Evolutionary conservation across 1,140 invertebrate species (phyloP).

Genomic region (Proctacanthus coquilletti): DNA sequence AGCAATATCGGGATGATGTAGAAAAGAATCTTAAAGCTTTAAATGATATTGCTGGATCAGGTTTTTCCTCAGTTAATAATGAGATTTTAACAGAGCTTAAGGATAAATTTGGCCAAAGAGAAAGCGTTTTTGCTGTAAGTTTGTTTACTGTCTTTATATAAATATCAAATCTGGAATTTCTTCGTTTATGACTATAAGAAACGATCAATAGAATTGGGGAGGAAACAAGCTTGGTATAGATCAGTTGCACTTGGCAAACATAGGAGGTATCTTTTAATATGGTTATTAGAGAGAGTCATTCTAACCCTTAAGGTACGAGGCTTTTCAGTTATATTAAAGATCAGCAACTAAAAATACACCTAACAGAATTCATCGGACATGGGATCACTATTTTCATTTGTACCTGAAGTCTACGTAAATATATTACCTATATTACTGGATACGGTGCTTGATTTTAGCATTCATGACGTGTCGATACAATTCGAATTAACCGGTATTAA

Average conservation of each 20-base stretch:
- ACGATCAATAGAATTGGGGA: conserved; percentile 23
- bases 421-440: conserved; percentile 33
- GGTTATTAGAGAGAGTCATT: conserved; percentile 43
- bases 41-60: conserved; percentile 23
- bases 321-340: background rate
- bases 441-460: conserved; percentile 45
- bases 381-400: conserved; percentile 56
- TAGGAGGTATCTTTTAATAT: conserved; percentile 25
- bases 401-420: conserved; percentile 64
- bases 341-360: background rate
- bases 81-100: conserved; percentile 21
- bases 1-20: conserved; percentile 24
- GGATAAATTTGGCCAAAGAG: conserved; percentile 21
- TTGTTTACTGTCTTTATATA: background rate
- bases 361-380: conserved; percentile 31
- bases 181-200: conserved; percentile 12
- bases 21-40: conserved; percentile 18
- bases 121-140: conserved; percentile 27
- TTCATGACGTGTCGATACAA: conserved; percentile 22
- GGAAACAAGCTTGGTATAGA: conserved; percentile 28
- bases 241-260: conserved; percentile 19
- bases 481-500: conserved; percentile 28
- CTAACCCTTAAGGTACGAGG: conserved; percentile 28
- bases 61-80: conserved; percentile 23
- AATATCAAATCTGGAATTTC: background rate